Evolutionary conservation across 2,888 invertebrate species (phyloP), one percentile per base, ranked within the genome.

Genomic region (Dysmachus trigonus): DNA sequence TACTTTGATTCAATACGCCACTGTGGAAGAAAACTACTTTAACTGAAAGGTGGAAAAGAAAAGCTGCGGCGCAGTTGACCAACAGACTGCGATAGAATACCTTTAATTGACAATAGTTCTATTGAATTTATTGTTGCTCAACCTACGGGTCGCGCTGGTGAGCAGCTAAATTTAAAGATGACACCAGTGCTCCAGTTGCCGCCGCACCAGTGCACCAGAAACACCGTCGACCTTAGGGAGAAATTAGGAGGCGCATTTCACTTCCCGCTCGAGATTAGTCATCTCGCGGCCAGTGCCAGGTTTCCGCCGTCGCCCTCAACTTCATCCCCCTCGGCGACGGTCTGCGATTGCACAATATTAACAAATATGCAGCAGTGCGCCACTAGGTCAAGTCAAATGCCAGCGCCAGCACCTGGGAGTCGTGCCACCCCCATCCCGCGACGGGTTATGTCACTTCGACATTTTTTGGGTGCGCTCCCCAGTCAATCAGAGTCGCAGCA

Each of bases 361-460:
- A 3, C 62, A 62, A 62, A 62, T 22, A 62, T 62, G 27, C 62
- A 27, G 62, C 62, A 62, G 1, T 62, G 62, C 62, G 62, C 62
- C 62, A 62, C 62, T 62, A 62, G 62, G 62, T 62, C 62, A 62
- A 62, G 62, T 62, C 62, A 62, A 62, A 62, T 62, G 22, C 62
- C 62, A 62, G 22, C 62, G 27, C 2, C 22, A 62, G 62, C 27
- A 18, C 47, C 27, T 27, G 77, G 41, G 77, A n/a, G n/a, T n/a
- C n/a, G n/a, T 73, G 77, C 3, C 41, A 77, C 77, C 33, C 35
- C 38, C 73, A 76, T 77, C n/a, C 77, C 47, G 77, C 77, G 47
- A 47, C n/a, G 51, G 51, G 47, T 77, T 77, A 77, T 77, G 77
- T 77, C 77, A 77, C 47, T 77, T 82, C n/a, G 22, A 22, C 81